Conservation (phyloP, 2,888 invertebrate species). For the Apamea crenata region DNA sequence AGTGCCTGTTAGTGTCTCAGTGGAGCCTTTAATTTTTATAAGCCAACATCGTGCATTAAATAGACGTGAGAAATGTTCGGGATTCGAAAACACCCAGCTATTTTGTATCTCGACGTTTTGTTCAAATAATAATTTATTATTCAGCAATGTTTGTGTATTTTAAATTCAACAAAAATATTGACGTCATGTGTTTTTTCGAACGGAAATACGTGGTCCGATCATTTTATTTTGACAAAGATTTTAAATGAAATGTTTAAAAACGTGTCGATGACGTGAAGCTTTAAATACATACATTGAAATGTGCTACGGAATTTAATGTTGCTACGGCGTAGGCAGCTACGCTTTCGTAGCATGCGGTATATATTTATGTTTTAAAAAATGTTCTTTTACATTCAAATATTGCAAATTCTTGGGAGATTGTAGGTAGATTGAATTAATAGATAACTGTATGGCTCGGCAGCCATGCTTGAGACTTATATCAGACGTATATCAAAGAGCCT, state of each 20-base stretch:
- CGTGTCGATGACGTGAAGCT: not conserved
- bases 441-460: not conserved
- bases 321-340: conserved; percentile 46
- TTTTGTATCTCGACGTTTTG: conserved; percentile 37
- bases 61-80: conserved; percentile 62
- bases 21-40: conserved; percentile 77
- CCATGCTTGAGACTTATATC: not conserved
- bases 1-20: conserved; percentile 74
- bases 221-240: conserved; percentile 37
- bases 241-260: conserved; percentile 10
- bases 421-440: not conserved
- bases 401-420: not conserved
- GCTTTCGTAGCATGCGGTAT: conserved; percentile 27
- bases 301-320: conserved; percentile 1
- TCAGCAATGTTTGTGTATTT: conserved; percentile 39
- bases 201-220: conserved; percentile 17
- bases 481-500: conserved; percentile 8
- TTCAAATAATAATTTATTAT: conserved; percentile 50
- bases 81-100: conserved; percentile 45
- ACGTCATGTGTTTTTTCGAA: conserved; percentile 12
- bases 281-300: not conserved
- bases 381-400: not conserved
- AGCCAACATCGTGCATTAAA: conserved; percentile 69
- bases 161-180: conserved; percentile 26
- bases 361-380: not conserved